Conservation (phyloP, 2,797 vertebrate genomes). For the Megalops cyprinoides region DNA sequence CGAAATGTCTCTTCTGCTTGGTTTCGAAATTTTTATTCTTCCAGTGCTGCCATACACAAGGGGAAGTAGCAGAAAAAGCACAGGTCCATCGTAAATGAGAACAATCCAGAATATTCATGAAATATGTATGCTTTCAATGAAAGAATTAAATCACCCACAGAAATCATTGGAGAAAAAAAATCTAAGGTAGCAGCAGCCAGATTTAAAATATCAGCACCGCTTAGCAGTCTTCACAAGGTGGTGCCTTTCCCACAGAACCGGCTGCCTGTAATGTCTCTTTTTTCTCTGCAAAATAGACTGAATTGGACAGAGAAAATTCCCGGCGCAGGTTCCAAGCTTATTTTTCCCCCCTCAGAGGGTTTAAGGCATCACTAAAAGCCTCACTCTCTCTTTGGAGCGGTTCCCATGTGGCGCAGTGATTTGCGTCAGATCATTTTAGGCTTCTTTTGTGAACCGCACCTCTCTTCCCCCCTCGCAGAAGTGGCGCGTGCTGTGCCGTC, state of each 20-base stretch:
- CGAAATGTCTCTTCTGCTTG: conserved; percentile 62
- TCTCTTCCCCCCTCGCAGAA: conserved; percentile 33
- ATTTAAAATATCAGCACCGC: background rate
- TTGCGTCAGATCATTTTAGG: conserved; percentile 71
- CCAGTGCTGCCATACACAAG: conserved; percentile 28
- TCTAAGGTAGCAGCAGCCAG: background rate
- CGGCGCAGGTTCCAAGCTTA: conserved; percentile 46
- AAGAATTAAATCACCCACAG: background rate
- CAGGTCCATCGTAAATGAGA: background rate
- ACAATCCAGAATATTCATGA: background rate
- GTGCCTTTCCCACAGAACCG: background rate
- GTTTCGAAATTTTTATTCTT: conserved; percentile 29
- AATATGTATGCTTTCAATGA: background rate
- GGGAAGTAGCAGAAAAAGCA: background rate
- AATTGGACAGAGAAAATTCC: background rate
- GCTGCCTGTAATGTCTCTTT: background rate
- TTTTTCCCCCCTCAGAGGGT: conserved; percentile 65
- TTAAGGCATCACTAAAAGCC: conserved; percentile 70
- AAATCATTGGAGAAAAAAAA: background rate
- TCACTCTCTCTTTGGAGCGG: conserved; percentile 71
- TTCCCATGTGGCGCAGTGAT: conserved; percentile 65
- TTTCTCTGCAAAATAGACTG: background rate
- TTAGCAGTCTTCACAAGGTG: background rate
- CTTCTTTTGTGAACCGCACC: conserved; percentile 72
- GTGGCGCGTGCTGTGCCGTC: conserved; percentile 42